Conservation (phyloP, 1,140 invertebrate species). For the Zaprionus kolodkinae region DNA sequence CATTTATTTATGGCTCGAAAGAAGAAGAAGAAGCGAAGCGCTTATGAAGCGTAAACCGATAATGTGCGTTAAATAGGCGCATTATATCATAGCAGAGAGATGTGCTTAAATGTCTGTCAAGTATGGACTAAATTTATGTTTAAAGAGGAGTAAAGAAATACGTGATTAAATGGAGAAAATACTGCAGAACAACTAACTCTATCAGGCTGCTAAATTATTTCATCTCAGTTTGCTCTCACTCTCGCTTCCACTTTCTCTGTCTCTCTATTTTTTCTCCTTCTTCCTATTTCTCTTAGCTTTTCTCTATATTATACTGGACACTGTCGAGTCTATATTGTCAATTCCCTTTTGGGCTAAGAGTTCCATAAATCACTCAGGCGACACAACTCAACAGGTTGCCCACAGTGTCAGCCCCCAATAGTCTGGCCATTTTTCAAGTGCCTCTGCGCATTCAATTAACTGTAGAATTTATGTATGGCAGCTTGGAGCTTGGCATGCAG, state of each 20-base stretch:
- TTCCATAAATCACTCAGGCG: constrained; percentile 65
- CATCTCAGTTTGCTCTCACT: not conserved
- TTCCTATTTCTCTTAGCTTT: not conserved
- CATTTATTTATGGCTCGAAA: constrained; percentile 22
- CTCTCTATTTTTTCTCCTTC: no score
- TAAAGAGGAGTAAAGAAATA: not conserved
- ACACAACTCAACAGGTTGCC: constrained; percentile 65
- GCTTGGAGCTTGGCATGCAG: constrained; percentile 12
- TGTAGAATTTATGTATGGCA: constrained; percentile 65
- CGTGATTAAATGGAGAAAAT: not conserved
- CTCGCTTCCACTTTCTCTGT: not conserved
- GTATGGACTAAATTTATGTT: not conserved
- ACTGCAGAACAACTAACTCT: not conserved
- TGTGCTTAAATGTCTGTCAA: not conserved
- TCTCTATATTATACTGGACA: not conserved
- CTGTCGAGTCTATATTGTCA: constrained; percentile 27
- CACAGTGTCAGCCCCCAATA: constrained; percentile 44
- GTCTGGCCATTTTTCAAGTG: constrained; percentile 67
- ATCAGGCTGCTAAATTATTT: not conserved
- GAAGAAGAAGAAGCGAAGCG: not conserved
- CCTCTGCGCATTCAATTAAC: constrained; percentile 76
- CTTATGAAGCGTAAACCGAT: constrained; percentile 9
- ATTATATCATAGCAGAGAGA: not conserved
- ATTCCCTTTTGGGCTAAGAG: constrained; percentile 32
- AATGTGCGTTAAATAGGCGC: constrained; percentile 6